Conservation (phyloP, 1,140 invertebrate genomes). For the Antheraea mylitta region DNA sequence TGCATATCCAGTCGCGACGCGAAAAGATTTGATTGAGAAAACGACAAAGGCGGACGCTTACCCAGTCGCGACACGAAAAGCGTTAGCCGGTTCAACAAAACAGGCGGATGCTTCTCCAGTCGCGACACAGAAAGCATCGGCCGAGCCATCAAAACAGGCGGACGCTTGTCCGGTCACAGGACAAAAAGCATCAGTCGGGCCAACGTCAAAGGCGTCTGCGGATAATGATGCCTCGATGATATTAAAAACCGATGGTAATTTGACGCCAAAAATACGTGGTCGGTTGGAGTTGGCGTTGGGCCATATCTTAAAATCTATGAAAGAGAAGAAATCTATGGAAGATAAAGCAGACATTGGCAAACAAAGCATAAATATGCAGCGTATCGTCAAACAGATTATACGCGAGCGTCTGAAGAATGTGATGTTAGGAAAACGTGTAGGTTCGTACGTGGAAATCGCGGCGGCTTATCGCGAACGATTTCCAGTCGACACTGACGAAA, state of each 20-base stretch:
- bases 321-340: conserved; percentile 14
- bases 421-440: conserved; percentile 50
- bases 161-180: no score
- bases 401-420: conserved; percentile 45
- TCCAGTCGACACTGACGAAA: conserved; percentile 42
- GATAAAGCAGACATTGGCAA: not conserved
- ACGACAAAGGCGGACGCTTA: not conserved
- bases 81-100: conserved; percentile 8
- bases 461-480: conserved; percentile 42
- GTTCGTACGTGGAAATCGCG: conserved; percentile 29
- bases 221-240: conserved; percentile 8
- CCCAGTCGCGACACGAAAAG: not conserved
- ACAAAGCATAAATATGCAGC: not conserved
- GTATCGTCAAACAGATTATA: conserved; percentile 17
- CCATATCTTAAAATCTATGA: conserved; percentile 46
- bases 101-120: no score
- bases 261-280: conserved; percentile 40
- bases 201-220: not conserved
- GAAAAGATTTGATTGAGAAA: conserved; percentile 20
- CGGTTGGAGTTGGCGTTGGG: conserved; percentile 59
- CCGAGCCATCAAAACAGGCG: not conserved
- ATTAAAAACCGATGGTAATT: conserved; percentile 30
- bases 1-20: conserved; percentile 20
- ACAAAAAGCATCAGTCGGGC: no score
- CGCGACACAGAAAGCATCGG: no score